Evolutionary conservation across 2,888 invertebrate species (phyloP).

Genomic region (Clostera curtula): DNA sequence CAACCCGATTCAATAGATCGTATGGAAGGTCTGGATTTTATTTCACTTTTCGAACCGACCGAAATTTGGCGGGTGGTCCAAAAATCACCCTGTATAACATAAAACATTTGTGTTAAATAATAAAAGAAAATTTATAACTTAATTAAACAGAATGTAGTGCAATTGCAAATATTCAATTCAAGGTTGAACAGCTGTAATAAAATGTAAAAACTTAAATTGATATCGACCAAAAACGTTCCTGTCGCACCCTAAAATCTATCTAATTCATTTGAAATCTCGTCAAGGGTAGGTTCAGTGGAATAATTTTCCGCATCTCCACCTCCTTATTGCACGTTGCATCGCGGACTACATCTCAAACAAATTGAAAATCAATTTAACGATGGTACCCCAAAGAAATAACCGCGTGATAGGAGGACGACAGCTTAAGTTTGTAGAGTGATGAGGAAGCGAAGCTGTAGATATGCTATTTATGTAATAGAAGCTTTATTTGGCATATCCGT

Average conservation of each 20-base stretch:
- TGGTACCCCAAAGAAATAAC: conserved; percentile 49
- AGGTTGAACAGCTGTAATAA: conserved; percentile 21
- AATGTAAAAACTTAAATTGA: conserved; percentile 21
- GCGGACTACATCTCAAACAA: conserved; percentile 69
- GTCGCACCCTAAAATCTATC: conserved; percentile 18
- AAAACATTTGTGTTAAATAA: no score
- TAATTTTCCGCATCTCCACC: conserved; percentile 66
- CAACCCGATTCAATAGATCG: no score
- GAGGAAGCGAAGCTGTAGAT: conserved; percentile 3
- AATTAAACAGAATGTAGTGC: no score
- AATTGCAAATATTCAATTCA: no score
- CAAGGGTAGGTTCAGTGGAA: conserved; percentile 50
- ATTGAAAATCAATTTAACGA: conserved; percentile 72
- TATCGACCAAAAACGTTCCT: no score
- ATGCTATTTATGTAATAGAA: background rate
- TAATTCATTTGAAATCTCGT: conserved; percentile 55
- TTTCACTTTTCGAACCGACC: no score
- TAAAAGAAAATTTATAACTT: no score
- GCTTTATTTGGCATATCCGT: no score
- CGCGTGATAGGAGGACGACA: conserved; percentile 30
- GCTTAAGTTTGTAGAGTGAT: conserved; percentile 21
- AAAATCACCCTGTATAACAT: no score
- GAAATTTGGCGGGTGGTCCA: no score
- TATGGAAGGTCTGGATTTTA: no score
- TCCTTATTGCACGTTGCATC: conserved; percentile 60